Evolutionary conservation across 2,888 invertebrate species (phyloP), one percentile per base, ranked within the genome.

Genomic region (Pharmacophagus antenor): DNA sequence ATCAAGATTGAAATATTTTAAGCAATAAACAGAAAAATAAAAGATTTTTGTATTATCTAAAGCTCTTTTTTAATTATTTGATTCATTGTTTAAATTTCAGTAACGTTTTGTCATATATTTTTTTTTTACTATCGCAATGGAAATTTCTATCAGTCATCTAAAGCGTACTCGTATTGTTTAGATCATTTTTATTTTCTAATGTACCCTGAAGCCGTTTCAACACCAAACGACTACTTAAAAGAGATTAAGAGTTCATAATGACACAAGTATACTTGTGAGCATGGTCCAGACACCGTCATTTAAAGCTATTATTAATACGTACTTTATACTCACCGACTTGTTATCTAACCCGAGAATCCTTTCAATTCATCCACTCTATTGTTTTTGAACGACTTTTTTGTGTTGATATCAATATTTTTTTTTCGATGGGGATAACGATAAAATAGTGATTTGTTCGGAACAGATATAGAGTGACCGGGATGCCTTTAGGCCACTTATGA

Each of bases 391-490:
- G 82, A 78, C 82, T 88, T 88, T 84, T 88, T 90, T 89, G 79
- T 86, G 76, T 82, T 83, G 88, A 87, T 88, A 88, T 87, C 87
- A 85, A 86, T 87, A 85, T 87, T 89, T 90, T 89, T 87, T 37
- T 31, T 50, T 82, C 84, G 89, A 89, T 89, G 77, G 78, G 74
- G 76, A 80, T 77, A 77, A 72, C 81, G 89, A 89, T 89, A 89
- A 88, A 86, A 79, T 78, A 79, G 86, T 88, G 88, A 89, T 89
- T 89, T 88, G 88, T 88, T 85, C 85, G 68, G 76, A 83, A 79
- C 75, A 80, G 85, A 88, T 89, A 88, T 84, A 81, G 80, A 75
- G 69, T 72, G 73, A 66, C 65, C 65, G 75, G 77, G 78, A 82
- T 84, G 84, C 84, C 87, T 82, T 73, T 68, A 74, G 80, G 84